Evolutionary conservation across 2,888 invertebrate genomes (phyloP).

Genomic region (Galerucella calmariensis): DNA sequence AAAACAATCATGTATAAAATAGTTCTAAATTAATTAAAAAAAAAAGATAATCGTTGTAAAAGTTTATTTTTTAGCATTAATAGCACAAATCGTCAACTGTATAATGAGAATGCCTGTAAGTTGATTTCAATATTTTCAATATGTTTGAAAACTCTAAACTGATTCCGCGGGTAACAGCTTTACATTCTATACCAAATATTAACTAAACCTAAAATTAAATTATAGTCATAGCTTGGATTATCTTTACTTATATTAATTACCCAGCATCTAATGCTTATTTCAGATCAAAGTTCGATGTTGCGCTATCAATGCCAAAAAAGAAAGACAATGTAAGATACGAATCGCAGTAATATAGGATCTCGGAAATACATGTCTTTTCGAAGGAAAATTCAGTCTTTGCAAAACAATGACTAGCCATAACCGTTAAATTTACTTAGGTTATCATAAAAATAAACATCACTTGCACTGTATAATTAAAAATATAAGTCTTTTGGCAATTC

Average conservation of each 20-base stretch:
- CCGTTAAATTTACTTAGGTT: constrained; percentile 24
- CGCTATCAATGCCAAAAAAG: too few species aligned
- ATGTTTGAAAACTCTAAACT: too few species aligned
- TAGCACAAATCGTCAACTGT: too few species aligned
- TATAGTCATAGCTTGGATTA: too few species aligned
- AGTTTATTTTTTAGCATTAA: neutral
- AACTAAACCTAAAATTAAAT: too few species aligned
- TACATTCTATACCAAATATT: too few species aligned
- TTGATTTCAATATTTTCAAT: too few species aligned
- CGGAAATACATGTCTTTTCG: constrained; percentile 25
- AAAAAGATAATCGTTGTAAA: constrained; percentile 26
- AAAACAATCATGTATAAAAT: constrained; percentile 7
- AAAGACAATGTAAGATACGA: neutral
- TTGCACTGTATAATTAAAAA: constrained; percentile 33
- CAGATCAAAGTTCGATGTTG: too few species aligned
- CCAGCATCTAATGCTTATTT: too few species aligned
- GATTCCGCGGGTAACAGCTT: too few species aligned
- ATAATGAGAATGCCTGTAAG: too few species aligned
- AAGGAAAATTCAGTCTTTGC: constrained; percentile 36
- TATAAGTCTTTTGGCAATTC: constrained; percentile 39
- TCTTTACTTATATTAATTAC: too few species aligned
- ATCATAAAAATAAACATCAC: constrained; percentile 32
- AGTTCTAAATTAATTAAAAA: neutral
- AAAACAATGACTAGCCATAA: constrained; percentile 40
- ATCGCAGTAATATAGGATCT: constrained; percentile 33